Conservation (phyloP, 2,888 invertebrate genomes). For the Pinctada fucata region DNA sequence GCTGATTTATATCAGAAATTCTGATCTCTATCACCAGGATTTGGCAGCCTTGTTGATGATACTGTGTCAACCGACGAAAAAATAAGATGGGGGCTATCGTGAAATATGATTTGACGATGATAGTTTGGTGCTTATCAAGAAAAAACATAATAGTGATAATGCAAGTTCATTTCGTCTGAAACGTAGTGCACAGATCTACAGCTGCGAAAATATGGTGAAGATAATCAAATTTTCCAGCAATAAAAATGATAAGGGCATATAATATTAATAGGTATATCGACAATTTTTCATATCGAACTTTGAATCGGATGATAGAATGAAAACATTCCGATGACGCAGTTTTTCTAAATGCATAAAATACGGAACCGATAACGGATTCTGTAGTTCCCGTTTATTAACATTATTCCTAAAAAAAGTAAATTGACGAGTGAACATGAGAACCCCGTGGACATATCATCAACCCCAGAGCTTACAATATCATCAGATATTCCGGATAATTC, state of each 20-base stretch:
- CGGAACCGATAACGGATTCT: too few relatives aligned
- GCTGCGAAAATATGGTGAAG: neutral
- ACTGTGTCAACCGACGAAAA: neutral
- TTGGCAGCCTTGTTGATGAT: neutral
- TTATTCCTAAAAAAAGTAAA: too few relatives aligned
- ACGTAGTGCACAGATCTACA: neutral
- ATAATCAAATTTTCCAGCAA: neutral
- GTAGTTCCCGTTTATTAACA: too few relatives aligned
- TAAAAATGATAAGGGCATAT: neutral
- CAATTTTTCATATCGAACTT: too few relatives aligned
- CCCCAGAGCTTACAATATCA: neutral
- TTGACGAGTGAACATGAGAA: too few relatives aligned
- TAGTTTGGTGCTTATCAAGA: neutral
- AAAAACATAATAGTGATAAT: slow-evolving; percentile 1
- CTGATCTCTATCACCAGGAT: too few relatives aligned
- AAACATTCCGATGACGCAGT: too few relatives aligned
- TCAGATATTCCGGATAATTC: neutral
- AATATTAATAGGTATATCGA: neutral
- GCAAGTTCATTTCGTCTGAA: slow-evolving; percentile 8
- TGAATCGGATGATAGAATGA: too few relatives aligned
- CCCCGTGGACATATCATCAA: neutral
- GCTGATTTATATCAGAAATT: too few relatives aligned
- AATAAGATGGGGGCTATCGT: neutral
- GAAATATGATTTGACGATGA: neutral
- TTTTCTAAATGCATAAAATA: too few relatives aligned